Percentiles rank a stretch among this genome's conserved stretches.
Conservation (phyloP, 2,797 vertebrate genomes). For the Poliocrania exsul region DNA sequence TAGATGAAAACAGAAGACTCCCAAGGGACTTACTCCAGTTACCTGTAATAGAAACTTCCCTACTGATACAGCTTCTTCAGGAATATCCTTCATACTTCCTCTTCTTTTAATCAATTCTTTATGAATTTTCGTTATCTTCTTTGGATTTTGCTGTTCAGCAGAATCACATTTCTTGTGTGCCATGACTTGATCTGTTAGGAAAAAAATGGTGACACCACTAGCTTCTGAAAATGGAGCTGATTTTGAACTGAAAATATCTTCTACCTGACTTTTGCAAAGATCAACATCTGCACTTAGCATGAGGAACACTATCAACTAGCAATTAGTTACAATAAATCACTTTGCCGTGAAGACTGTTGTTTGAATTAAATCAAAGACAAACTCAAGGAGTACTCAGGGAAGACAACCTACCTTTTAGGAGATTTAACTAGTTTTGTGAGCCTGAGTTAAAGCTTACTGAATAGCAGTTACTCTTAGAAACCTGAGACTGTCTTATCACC, state of each 20-base stretch:
- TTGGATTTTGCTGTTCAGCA: constrained; percentile 5
- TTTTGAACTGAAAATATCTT: not conserved
- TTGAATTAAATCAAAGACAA: constrained; percentile 15
- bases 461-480: not conserved
- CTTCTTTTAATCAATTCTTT: constrained; percentile 51
- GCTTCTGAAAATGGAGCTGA: not conserved
- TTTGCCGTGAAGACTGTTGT: not conserved
- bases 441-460: not conserved
- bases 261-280: not conserved
- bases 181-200: not conserved
- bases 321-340: not conserved
- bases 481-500: not conserved
- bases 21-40: constrained; percentile 50
- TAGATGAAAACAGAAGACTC: constrained; percentile 70
- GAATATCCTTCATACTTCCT: constrained; percentile 32
- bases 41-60: constrained; percentile 66
- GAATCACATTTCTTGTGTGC: not conserved
- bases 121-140: constrained; percentile 52
- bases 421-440: not conserved
- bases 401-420: not conserved
- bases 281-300: not conserved
- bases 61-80: constrained; percentile 47
- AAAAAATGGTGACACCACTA: not conserved
- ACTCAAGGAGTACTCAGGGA: not conserved
- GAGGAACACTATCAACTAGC: not conserved